Evolutionary conservation across 1,140 invertebrate genomes (phyloP), one percentile per base, ranked within the genome.

Genomic region (Drosophila serrata): DNA sequence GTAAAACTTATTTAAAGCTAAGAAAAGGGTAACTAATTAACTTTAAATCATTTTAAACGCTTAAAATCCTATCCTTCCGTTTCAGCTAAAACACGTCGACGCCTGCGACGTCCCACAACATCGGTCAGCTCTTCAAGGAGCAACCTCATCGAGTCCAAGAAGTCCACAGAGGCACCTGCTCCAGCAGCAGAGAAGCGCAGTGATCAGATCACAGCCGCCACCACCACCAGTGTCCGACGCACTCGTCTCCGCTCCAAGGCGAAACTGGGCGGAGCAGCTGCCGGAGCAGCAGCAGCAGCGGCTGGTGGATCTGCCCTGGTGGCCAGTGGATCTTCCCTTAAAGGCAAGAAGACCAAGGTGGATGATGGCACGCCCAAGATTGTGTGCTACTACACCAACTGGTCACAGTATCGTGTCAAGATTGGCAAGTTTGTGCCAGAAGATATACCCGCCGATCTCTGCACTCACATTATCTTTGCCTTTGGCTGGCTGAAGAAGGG

Each of bases 401-500:
- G 98, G 98, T 98, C 98, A 0, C 98, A 99, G 91, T 99, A 99
- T 92, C 94, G 98, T 57, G 96, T 96, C 1, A 99, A 98, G 92
- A 94, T 97, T 61, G 98, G 97, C 33, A 99, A 99, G 93, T 99
- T 98, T 93, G 91, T 95, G 35, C 98, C 98, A 0, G 98, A 99
- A 94, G 97, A 99, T 92, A 99, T 99, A 70, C 96, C 98, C 61
- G 97, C 98, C 3, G 96, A 98, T 93, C 94, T 99, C 6, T 99
- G 98, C 93, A 99, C 98, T 1, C 98, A 99, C 93, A 94, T 99
- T 79, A 97, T 99, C 81, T 99, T 98, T 93, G 97, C 98, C 24
- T 99, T 99, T 92, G 98, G 97, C 3, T 99, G 98, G 98, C 94
- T 99, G 92, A 99, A 99, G 93, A 98, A 99, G 90, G 97, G 98